Evolutionary conservation across 2,888 invertebrate genomes (phyloP).

Genomic region (Calliscelio sp.): DNA sequence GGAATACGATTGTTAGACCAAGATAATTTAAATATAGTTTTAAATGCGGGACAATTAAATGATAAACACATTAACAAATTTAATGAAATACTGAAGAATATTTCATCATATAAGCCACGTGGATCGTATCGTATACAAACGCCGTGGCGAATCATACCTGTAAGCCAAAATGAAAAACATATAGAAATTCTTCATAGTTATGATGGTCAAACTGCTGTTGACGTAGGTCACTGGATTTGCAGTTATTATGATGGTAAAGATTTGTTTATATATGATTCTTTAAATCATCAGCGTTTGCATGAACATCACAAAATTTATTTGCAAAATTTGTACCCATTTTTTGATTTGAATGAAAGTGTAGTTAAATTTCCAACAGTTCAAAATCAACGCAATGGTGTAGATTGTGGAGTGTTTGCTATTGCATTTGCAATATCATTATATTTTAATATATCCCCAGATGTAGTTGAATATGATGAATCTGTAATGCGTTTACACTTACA

Average conservation of each 20-base stretch:
- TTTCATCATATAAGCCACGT: background rate
- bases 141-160: background rate
- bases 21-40: constrained; percentile 3
- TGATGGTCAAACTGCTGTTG: background rate
- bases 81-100: background rate
- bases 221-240: constrained; percentile 12
- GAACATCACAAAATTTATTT: constrained; percentile 15
- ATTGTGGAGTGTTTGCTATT: too few species aligned
- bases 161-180: constrained; percentile 4
- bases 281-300: too few species aligned
- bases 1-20: background rate
- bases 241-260: background rate
- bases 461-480: background rate
- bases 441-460: background rate
- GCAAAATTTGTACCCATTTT: constrained; percentile 10
- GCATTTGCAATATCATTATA: constrained; percentile 15
- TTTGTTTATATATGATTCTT: too few species aligned
- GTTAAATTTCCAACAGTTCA: constrained; percentile 18
- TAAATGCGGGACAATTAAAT: background rate
- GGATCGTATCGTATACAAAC: background rate
- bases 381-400: too few species aligned
- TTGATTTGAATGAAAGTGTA: background rate
- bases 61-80: too few species aligned
- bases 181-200: constrained; percentile 16
- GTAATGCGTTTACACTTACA: too few species aligned